A percentile compares a stretch with the other conserved stretches of the same genome.
These are phyloP conservation scores for Xenotilapia longispinis DNA, from an alignment of 2,113 vertebrate genomes.

Conservation along the genomic window DNA sequence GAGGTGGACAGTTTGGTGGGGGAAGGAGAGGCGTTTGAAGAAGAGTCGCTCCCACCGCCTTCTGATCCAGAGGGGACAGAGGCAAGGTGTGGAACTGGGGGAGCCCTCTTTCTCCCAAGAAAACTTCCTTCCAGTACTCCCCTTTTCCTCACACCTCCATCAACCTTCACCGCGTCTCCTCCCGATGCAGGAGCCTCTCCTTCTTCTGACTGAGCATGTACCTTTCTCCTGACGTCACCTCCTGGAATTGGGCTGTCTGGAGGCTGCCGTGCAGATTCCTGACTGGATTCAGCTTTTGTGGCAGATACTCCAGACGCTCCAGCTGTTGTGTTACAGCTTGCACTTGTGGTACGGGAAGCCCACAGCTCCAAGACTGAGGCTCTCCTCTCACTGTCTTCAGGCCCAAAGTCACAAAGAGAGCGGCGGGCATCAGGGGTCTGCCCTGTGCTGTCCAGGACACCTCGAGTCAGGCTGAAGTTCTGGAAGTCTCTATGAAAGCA, in stretches of 20 bases:
- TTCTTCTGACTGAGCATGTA: constrained; percentile 74
- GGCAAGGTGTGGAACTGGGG: constrained; percentile 74
- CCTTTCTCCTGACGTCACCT: constrained; percentile 74
- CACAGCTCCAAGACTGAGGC: constrained; percentile 66
- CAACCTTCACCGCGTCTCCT: constrained; percentile 42
- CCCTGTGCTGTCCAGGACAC: constrained; percentile 67
- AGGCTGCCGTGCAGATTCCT: constrained; percentile 59
- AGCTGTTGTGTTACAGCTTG: neutral
- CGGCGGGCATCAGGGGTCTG: constrained; percentile 63
- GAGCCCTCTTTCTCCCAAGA: constrained; percentile 80
- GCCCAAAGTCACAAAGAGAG: constrained; percentile 62
- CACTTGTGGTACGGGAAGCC: constrained; percentile 21
- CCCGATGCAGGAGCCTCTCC: constrained; percentile 34
- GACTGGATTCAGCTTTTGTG: constrained; percentile 54
- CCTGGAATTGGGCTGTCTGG: constrained; percentile 65
- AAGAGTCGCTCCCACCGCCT: constrained; percentile 82
- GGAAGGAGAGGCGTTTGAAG: constrained; percentile 82
- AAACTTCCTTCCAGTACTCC: constrained; percentile 86
- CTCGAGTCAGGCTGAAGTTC: constrained; percentile 77
- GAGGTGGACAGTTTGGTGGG: constrained; percentile 87
- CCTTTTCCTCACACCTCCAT: constrained; percentile 71
- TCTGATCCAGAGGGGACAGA: constrained; percentile 78
- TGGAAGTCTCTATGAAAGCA: constrained; percentile 82
- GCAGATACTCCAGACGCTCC: neutral
- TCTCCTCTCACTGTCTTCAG: constrained; percentile 73